Percentiles rank a stretch among this genome's conserved stretches.
These are phyloP conservation scores for Troides aeacus DNA, from an alignment of 2,888 invertebrate species.

Conservation along the genomic window DNA sequence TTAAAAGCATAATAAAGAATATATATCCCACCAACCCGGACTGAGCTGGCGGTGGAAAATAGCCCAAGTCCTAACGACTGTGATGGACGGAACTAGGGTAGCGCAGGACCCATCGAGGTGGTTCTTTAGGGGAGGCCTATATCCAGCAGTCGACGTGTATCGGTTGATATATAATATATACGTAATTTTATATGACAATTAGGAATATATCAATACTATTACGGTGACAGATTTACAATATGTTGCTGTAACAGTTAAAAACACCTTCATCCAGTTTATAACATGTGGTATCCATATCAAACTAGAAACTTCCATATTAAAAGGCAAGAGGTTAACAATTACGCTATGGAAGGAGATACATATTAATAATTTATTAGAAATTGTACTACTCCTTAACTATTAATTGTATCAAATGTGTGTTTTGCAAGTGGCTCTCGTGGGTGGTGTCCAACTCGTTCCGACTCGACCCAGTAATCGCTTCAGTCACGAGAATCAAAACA, in stretches of 20 bases:
- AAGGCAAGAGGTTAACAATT: neutral
- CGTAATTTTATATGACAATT: too few relatives aligned
- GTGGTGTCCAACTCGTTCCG: conserved; percentile 39
- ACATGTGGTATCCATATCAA: too few relatives aligned
- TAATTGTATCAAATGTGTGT: conserved; percentile 30
- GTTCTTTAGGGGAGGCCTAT: too few relatives aligned
- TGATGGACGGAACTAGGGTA: too few relatives aligned
- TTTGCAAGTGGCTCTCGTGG: conserved; percentile 40
- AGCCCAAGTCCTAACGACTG: too few relatives aligned
- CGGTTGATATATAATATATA: too few relatives aligned
- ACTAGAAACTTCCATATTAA: neutral
- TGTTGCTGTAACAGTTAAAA: neutral
- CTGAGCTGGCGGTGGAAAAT: neutral
- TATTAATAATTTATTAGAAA: neutral
- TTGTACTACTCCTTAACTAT: conserved; percentile 25
- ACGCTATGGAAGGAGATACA: neutral
- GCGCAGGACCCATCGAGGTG: too few relatives aligned
- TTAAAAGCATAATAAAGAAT: too few relatives aligned
- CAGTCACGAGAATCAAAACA: conserved; percentile 42
- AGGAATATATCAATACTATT: too few relatives aligned
- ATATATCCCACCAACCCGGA: neutral
- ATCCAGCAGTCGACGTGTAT: too few relatives aligned
- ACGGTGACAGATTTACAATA: too few relatives aligned
- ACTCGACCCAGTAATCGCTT: conserved; percentile 44
- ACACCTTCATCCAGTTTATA: neutral